These are phyloP conservation scores for Dolichotis patagonum DNA, from an alignment of 2,113 vertebrate species.

Conservation along the genomic window DNA sequence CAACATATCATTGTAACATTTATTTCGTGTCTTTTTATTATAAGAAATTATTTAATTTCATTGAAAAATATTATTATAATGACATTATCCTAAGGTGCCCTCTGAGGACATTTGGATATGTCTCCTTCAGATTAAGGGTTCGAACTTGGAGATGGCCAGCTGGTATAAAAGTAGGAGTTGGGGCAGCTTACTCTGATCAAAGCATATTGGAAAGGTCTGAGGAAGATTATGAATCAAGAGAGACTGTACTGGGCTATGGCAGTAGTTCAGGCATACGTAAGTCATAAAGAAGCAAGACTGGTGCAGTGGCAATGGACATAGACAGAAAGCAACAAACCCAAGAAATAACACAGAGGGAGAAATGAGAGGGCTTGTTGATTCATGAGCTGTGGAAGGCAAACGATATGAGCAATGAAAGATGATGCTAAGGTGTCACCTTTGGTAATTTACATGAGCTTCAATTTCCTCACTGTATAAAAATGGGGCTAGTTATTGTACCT, in stretches of 20 bases:
- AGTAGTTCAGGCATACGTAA: background rate
- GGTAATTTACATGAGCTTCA: slow-evolving; percentile 33
- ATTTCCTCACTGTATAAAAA: slow-evolving; percentile 35
- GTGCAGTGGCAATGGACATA: background rate
- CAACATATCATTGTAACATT: background rate
- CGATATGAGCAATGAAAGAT: slow-evolving; percentile 10
- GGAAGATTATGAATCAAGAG: background rate
- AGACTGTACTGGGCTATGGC: background rate
- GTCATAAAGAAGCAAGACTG: background rate
- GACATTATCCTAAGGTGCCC: background rate
- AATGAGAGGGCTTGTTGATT: slow-evolving; percentile 17
- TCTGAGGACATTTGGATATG: background rate
- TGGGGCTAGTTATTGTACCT: background rate
- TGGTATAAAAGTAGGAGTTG: background rate
- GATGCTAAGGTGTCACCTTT: slow-evolving; percentile 4
- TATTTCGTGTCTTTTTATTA: slow-evolving; percentile 40
- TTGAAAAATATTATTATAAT: background rate
- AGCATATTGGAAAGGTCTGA: background rate
- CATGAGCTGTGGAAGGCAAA: background rate
- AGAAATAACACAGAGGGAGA: background rate
- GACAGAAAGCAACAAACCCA: slow-evolving; percentile 22
- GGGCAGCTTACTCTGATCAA: background rate
- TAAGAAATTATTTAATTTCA: slow-evolving; percentile 53
- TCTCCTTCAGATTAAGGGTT: slow-evolving; percentile 4
- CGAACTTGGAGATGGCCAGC: background rate